Evolutionary conservation across 1,140 invertebrate species (phyloP), one percentile per base, ranked within the genome.

Genomic region (Elymnias hypermnestra): DNA sequence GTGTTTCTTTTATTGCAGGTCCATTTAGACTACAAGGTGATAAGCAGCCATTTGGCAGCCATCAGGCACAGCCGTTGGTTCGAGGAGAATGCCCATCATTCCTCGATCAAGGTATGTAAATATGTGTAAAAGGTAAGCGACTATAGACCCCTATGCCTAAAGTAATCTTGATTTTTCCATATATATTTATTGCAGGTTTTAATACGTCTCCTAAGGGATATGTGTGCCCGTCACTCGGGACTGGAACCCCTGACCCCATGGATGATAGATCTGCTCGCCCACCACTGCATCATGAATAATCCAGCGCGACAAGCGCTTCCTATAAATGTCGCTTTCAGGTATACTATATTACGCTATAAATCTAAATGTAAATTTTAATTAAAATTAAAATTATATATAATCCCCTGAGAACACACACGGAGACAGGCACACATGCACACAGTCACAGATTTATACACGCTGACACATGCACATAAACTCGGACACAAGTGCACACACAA

Each of bases 41-140:
- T 97, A 81, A 92, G 94, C 83, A 92, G 93, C 26, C 96, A 98
- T 83, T 86, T 98, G 56, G 95, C 96, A 1, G 96, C 97, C 0
- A 97, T 99, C 29, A 88, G 97, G 44, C 97, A 99, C 81, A 94
- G 95, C 21, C 91, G 97, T 2, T 99, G 98, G 97, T 99, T 99
- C 83, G 98, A 99, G 77, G 97, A 99, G 87, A 98, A 98, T 83
- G 97, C 96, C 3, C 96, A 96, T 76, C 97, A 99, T 83, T 98
- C 97, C 2, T 96, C 96, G 18, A 97, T 99, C 36, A 99, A 98
- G 89, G 95, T 97, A 57, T n/a, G n/a, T n/a, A n/a, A n/a, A n/a
- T n/a, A n/a, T n/a, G n/a, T n/a, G n/a, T n/a, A n/a, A n/a, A n/a
- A n/a, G n/a, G n/a, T n/a, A n/a, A n/a, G n/a, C n/a, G n/a, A n/a